phyloP scores from a whole-genome alignment of 1,140 invertebrate genomes.

The Chrysoperla carnea region DNA sequence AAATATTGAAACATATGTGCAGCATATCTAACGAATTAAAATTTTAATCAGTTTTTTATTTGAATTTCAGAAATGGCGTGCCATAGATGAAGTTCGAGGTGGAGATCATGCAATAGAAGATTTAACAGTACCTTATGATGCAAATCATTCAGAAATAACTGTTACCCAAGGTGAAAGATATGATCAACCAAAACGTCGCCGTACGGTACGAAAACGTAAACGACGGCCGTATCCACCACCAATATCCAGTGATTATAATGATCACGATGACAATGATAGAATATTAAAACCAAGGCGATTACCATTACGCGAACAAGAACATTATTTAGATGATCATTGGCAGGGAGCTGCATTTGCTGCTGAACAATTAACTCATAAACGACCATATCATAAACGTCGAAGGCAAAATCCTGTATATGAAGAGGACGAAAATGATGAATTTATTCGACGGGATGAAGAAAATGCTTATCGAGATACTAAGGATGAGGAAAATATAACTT shows the following conservation, averaged over 20 bases:
- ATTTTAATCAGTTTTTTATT: conserved; percentile 4
- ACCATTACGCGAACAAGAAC: background rate
- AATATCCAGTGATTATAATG: background rate
- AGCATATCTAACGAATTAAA: background rate
- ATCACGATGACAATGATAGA: conserved; percentile 1
- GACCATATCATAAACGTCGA: conserved; percentile 3
- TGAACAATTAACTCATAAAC: conserved; percentile 1
- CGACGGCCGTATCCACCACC: conserved; percentile 20
- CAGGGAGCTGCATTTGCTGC: conserved; percentile 1
- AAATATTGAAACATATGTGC: background rate
- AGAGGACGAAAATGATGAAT: background rate
- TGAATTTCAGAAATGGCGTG: conserved; percentile 29
- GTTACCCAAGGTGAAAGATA: conserved; percentile 11
- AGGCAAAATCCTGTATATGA: conserved; percentile 1
- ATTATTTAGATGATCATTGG: conserved; percentile 1
- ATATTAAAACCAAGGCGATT: background rate
- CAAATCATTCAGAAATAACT: conserved; percentile 4
- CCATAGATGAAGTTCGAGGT: conserved; percentile 15
- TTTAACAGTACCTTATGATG: conserved; percentile 9
- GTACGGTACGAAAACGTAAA: conserved; percentile 28
- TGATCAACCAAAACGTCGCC: conserved; percentile 18
- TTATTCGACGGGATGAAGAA: conserved; percentile 7
- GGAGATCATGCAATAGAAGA: conserved; percentile 2
- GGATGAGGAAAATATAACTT: background rate
- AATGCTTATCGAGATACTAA: background rate